Percentiles rank a stretch among this genome's conserved stretches.
Evolutionary conservation across 1,140 invertebrate species (phyloP).

Genomic region (Spodoptera frugiperda): DNA sequence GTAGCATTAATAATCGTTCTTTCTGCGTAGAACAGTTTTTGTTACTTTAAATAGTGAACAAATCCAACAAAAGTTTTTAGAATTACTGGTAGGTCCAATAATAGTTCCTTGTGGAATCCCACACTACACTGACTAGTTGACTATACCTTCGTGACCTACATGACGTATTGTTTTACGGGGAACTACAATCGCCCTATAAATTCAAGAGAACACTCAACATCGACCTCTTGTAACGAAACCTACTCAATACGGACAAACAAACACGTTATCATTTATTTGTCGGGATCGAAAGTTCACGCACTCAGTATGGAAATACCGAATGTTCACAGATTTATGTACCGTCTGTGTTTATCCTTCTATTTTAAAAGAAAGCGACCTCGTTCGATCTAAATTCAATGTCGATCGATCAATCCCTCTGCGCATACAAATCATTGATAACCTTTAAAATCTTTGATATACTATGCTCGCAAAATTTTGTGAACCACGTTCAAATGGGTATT

Average conservation of each 20-base stretch:
- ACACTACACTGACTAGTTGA: neutral
- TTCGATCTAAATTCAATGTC: constrained; percentile 42
- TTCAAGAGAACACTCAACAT: neutral
- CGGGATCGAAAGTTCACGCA: neutral
- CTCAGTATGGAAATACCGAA: neutral
- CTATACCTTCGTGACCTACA: neutral
- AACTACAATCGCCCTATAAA: neutral
- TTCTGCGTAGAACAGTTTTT: neutral
- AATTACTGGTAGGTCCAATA: neutral
- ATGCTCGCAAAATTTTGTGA: neutral
- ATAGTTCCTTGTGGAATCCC: constrained; percentile 1
- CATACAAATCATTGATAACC: constrained; percentile 12
- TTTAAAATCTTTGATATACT: neutral
- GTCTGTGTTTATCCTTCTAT: constrained; percentile 38
- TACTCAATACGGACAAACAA: neutral
- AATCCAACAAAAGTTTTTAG: neutral
- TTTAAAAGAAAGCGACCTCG: constrained; percentile 46
- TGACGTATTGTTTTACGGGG: neutral
- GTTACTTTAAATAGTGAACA: neutral
- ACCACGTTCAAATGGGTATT: neutral
- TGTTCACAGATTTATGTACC: neutral
- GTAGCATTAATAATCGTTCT: neutral
- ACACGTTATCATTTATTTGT: neutral
- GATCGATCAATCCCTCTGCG: constrained; percentile 25
- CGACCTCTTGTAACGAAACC: constrained; percentile 4